Evolutionary conservation across 2,888 invertebrate species (phyloP).

Genomic region (Epinotia demarniana): DNA sequence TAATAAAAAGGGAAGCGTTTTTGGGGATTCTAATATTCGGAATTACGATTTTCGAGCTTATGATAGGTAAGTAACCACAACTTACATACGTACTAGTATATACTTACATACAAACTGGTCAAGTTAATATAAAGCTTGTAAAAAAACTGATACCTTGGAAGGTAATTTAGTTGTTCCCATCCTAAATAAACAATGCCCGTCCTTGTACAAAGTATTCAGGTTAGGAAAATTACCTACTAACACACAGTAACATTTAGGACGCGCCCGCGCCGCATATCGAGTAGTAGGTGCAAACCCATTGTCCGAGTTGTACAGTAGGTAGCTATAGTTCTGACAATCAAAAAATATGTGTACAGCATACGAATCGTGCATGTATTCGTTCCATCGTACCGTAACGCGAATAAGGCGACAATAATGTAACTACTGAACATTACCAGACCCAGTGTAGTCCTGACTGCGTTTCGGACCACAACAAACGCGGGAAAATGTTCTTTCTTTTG

Average conservation of each 20-base stretch:
- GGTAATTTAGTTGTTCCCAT: conserved; percentile 59
- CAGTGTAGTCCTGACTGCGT: conserved; percentile 73
- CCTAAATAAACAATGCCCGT: conserved; percentile 58
- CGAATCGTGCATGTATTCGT: conserved; percentile 79
- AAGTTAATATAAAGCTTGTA: too few species aligned
- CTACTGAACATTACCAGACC: conserved; percentile 65
- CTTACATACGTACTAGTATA: too few species aligned
- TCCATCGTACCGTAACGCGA: conserved; percentile 82
- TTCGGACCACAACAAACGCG: conserved; percentile 52
- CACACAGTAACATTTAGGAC: conserved; percentile 65
- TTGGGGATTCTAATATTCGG: too few species aligned
- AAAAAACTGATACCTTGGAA: background rate
- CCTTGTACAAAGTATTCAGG: conserved; percentile 78
- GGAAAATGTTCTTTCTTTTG: conserved; percentile 47
- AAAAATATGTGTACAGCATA: conserved; percentile 68
- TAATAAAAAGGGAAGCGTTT: too few species aligned
- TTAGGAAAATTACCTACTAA: conserved; percentile 74
- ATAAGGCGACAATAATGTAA: conserved; percentile 74
- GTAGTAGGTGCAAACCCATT: conserved; percentile 59
- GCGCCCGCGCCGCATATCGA: conserved; percentile 69
- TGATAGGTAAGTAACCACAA: too few species aligned
- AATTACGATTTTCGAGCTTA: too few species aligned
- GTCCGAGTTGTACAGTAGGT: conserved; percentile 67
- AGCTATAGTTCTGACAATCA: conserved; percentile 67
- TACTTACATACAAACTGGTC: too few species aligned